These are phyloP conservation scores for Ceriagrion tenellum DNA, from an alignment of 2,888 invertebrate genomes.

Conservation along the genomic window DNA sequence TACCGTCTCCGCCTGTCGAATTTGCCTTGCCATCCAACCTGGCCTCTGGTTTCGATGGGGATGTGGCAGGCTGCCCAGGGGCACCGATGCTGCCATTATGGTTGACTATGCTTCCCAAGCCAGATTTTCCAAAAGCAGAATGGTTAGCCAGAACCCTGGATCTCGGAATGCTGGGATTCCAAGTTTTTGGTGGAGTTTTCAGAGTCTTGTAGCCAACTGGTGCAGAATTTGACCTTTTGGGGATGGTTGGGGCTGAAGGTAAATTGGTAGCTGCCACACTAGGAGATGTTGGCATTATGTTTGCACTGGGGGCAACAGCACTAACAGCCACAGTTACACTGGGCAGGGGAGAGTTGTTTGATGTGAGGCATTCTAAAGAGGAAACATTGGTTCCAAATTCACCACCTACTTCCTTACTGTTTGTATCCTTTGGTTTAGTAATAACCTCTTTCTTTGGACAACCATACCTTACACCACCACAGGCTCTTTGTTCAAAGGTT, in stretches of 20 bases:
- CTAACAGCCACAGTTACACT: not conserved
- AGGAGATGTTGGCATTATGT: not conserved
- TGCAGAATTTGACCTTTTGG: conserved; percentile 70
- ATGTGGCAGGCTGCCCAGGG: conserved; percentile 69
- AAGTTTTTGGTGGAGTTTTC: conserved; percentile 81
- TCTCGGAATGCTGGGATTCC: conserved; percentile 82
- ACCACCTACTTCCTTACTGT: not conserved
- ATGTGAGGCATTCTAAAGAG: not conserved
- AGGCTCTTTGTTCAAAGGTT: conserved; percentile 35
- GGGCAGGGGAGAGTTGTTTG: not conserved
- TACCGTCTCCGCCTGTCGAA: not conserved
- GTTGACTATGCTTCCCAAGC: conserved; percentile 71
- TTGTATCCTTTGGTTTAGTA: conserved; percentile 17
- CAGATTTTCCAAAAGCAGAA: conserved; percentile 72
- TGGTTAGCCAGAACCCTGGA: conserved; percentile 76
- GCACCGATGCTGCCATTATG: conserved; percentile 71
- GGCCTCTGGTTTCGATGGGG: conserved; percentile 70
- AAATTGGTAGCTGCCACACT: not conserved
- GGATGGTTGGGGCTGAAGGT: conserved; percentile 5
- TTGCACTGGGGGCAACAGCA: conserved; percentile 9
- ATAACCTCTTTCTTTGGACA: conserved; percentile 22
- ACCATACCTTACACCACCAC: not conserved
- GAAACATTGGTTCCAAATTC: not conserved
- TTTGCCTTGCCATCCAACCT: conserved; percentile 51
- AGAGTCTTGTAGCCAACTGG: conserved; percentile 80